phyloP scores from a whole-genome alignment of 2,113 vertebrate species.

The Hipposideros armiger region DNA sequence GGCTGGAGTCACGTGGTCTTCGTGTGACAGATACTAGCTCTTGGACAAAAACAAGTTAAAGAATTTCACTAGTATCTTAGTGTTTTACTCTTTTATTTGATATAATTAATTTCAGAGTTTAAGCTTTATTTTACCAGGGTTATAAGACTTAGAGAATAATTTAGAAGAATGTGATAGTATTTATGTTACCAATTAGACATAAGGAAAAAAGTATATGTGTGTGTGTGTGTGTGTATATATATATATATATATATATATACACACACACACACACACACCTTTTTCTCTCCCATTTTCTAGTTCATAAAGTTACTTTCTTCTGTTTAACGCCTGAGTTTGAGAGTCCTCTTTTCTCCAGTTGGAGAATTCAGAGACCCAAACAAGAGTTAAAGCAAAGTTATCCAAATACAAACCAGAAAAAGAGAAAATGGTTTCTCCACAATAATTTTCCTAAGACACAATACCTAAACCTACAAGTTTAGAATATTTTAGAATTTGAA shows the following conservation, averaged over 20 bases:
- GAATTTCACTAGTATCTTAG: background rate
- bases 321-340: background rate
- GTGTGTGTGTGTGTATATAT: too few relatives aligned
- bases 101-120: background rate
- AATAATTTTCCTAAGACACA: background rate
- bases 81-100: background rate
- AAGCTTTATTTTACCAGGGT: background rate
- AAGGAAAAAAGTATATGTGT: background rate
- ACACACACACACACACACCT: too few relatives aligned
- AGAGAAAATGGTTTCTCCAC: background rate
- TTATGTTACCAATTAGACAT: slow-evolving; percentile 3
- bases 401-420: background rate
- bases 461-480: background rate
- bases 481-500: slow-evolving; percentile 19
- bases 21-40: rapidly evolving
- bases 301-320: background rate
- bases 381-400: background rate
- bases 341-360: background rate
- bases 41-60: background rate
- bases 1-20: background rate
- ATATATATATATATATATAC: too few relatives aligned
- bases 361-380: background rate
- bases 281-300: background rate
- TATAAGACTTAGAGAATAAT: background rate
- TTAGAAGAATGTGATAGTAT: slow-evolving; percentile 1